Conservation (phyloP, 2,113 vertebrate species). For the Anhinga anhinga region DNA sequence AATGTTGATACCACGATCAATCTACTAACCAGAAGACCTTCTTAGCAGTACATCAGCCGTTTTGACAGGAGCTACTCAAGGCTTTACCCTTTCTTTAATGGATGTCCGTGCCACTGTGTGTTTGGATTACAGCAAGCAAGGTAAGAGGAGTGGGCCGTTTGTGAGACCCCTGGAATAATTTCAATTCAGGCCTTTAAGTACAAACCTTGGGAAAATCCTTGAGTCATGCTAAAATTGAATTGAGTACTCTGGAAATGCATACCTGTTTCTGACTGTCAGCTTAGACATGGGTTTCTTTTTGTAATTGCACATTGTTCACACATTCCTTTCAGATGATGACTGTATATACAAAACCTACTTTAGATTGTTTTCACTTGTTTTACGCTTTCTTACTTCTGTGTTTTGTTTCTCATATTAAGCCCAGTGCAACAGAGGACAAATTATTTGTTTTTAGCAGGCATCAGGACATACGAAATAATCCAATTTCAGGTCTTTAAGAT, state of each 20-base stretch:
- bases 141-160: neutral
- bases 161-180: neutral
- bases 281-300: neutral
- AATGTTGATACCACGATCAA: neutral
- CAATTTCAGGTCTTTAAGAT: neutral
- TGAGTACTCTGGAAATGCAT: neutral
- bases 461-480: neutral
- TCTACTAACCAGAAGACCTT: neutral
- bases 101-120: accelerated
- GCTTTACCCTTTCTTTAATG: neutral
- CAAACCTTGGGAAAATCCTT: neutral
- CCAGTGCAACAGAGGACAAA: neutral
- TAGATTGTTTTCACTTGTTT: accelerated
- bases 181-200: neutral
- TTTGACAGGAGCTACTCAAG: neutral
- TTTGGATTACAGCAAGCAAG: neutral
- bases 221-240: neutral
- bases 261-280: neutral
- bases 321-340: neutral
- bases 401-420: neutral
- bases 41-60: neutral
- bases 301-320: neutral
- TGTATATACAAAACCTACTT: neutral
- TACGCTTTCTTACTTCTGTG: accelerated
- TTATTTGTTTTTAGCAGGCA: neutral